phyloP scores from a whole-genome alignment of 2,888 invertebrate species.

The Epinotia demarniana region DNA sequence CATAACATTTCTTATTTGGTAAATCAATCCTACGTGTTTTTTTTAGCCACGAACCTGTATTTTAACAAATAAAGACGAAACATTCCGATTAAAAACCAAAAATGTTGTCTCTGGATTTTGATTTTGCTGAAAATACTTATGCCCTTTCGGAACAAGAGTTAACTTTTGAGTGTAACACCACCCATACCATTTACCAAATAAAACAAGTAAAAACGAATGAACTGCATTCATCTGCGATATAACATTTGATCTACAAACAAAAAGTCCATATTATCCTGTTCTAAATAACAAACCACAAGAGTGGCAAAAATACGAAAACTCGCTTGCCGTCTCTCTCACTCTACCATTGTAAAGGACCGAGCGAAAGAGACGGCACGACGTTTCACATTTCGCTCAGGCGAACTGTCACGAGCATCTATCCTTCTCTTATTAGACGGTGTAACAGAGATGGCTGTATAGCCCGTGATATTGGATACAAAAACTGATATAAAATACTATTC shows the following conservation, averaged over 20 bases:
- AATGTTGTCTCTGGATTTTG: no score
- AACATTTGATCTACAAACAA: constrained; percentile 40
- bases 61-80: no score
- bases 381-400: not conserved
- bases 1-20: constrained; percentile 1
- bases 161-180: not conserved
- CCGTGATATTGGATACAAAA: constrained; percentile 18
- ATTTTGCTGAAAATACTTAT: no score
- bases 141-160: not conserved
- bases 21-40: not conserved
- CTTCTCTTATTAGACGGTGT: not conserved
- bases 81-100: no score
- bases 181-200: not conserved
- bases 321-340: not conserved
- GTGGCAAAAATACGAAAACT: constrained; percentile 6
- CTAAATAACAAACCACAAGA: constrained; percentile 7
- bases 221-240: constrained; percentile 17
- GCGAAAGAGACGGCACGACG: not conserved
- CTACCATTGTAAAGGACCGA: not conserved
- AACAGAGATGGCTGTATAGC: not conserved
- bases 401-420: not conserved
- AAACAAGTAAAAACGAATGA: not conserved
- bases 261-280: constrained; percentile 19
- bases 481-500: constrained; percentile 30
- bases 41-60: no score